phyloP scores from a whole-genome alignment of 2,888 invertebrate species.

The Andrena fulva region DNA sequence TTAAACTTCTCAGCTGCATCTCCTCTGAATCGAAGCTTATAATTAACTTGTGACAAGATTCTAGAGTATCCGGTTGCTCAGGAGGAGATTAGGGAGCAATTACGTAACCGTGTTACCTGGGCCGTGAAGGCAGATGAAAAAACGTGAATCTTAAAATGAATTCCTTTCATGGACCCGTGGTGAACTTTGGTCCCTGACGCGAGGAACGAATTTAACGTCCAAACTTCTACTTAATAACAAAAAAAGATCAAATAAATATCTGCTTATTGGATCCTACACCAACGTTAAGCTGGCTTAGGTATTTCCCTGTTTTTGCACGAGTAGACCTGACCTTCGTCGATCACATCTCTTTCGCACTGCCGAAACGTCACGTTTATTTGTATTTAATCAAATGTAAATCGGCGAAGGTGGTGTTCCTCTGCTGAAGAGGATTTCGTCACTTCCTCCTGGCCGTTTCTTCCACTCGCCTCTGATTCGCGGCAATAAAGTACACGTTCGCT shows the following conservation, averaged over 20 bases:
- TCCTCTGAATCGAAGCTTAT: too few relatives aligned
- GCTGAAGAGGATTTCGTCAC: not conserved
- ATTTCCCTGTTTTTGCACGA: not conserved
- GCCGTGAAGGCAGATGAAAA: conserved; percentile 28
- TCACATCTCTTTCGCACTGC: not conserved
- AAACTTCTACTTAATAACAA: too few relatives aligned
- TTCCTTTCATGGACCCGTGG: not conserved
- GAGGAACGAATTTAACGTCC: too few relatives aligned
- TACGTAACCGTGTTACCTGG: conserved; percentile 23
- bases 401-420: not conserved
- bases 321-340: not conserved
- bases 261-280: too few relatives aligned
- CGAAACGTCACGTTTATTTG: not conserved
- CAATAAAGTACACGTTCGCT: not conserved
- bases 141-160: conserved; percentile 15
- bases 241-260: too few relatives aligned
- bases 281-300: not conserved
- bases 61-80: not conserved
- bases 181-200: conserved; percentile 20
- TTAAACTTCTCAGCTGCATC: too few relatives aligned
- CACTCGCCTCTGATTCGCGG: not conserved
- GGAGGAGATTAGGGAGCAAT: conserved; percentile 16
- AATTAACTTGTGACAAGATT: conserved; percentile 21
- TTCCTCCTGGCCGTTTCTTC: not conserved
- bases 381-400: not conserved